Conservation (phyloP, 1,140 invertebrate species). For the Babylonia areolata region DNA sequence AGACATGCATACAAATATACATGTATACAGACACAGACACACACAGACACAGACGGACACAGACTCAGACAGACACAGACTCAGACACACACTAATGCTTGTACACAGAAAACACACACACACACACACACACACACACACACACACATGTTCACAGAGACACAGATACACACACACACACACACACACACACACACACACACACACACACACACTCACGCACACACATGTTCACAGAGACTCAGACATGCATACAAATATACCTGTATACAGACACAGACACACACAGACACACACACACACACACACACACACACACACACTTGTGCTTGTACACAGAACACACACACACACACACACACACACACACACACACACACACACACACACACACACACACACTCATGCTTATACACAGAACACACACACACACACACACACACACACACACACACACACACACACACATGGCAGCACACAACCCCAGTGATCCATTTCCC, state of each 20-base stretch:
- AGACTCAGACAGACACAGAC: neutral
- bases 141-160: neutral
- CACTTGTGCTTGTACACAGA: too few species aligned
- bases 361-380: too few species aligned
- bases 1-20: too few species aligned
- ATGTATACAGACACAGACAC: neutral
- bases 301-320: neutral
- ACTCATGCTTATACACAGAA: too few species aligned
- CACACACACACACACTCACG: neutral
- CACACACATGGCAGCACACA: too few species aligned
- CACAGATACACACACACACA: neutral
- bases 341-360: too few species aligned
- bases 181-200: conserved; percentile 2
- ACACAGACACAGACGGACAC: neutral
- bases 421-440: too few species aligned
- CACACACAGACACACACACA: neutral
- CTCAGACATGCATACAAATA: neutral
- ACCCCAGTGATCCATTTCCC: too few species aligned
- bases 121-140: conserved; percentile 2
- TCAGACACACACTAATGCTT: neutral
- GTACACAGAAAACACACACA: neutral
- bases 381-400: too few species aligned
- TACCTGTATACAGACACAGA: neutral
- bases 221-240: neutral
- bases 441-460: too few species aligned